These are phyloP conservation scores for Sphinx pinastri DNA, from an alignment of 2,888 invertebrate species.

Conservation along the genomic window DNA sequence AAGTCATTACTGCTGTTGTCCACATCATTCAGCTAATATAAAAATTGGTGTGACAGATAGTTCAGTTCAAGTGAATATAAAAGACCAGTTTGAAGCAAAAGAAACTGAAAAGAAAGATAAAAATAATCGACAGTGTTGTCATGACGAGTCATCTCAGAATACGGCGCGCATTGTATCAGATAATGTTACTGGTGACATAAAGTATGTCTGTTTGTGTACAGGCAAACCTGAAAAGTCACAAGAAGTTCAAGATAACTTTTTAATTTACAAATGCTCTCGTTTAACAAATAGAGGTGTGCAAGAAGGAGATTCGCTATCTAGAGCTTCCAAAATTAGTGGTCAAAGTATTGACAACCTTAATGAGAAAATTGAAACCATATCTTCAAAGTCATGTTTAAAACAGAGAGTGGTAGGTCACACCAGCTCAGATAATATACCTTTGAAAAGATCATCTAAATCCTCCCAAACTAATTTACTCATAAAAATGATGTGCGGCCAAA, in stretches of 20 bases:
- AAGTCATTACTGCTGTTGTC: conserved; percentile 65
- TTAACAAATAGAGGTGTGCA: conserved; percentile 52
- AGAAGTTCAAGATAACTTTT: conserved; percentile 56
- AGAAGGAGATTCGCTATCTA: conserved; percentile 39
- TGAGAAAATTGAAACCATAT: background rate
- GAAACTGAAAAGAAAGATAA: conserved; percentile 29
- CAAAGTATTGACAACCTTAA: background rate
- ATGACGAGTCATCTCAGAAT: conserved; percentile 38
- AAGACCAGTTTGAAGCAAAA: conserved; percentile 39
- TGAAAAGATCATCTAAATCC: conserved; percentile 54
- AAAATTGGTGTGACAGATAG: conserved; percentile 61
- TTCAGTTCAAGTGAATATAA: conserved; percentile 66
- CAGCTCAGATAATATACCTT: conserved; percentile 37
- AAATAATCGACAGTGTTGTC: conserved; percentile 37
- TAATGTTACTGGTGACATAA: conserved; percentile 52
- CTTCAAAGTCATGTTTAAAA: background rate
- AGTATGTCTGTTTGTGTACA: conserved; percentile 67
- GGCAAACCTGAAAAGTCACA: conserved; percentile 44
- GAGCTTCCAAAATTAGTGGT: conserved; percentile 25
- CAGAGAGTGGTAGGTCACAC: conserved; percentile 27
- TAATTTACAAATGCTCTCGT: conserved; percentile 66
- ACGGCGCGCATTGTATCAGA: conserved; percentile 43
- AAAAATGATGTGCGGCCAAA: conserved; percentile 45
- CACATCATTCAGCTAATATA: conserved; percentile 49
- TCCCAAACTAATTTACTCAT: conserved; percentile 67